Conservation (phyloP, 1,140 invertebrate species). For the Hormaphis cornu region DNA sequence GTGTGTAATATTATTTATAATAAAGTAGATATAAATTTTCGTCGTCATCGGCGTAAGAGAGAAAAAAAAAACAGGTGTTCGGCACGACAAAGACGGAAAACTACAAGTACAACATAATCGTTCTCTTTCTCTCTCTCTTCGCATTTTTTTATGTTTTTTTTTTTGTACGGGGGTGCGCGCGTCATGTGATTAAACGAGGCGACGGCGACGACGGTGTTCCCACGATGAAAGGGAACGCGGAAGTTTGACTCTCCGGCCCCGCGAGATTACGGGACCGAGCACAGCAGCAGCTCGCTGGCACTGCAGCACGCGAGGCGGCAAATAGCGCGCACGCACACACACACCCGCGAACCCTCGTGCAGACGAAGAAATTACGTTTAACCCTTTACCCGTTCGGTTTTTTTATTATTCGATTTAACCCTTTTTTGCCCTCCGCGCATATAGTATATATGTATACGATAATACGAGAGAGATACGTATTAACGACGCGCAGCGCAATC, state of each 20-base stretch:
- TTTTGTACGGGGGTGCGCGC: conserved; percentile 6
- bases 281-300: background rate
- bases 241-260: conserved; percentile 29
- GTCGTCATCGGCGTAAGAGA: too few species aligned
- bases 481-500: background rate
- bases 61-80: conserved; percentile 23
- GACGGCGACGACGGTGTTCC: conserved; percentile 2
- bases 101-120: background rate
- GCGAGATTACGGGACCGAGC: conserved; percentile 25
- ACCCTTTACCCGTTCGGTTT: conserved; percentile 23
- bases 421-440: conserved; percentile 11
- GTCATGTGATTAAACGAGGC: conserved; percentile 27
- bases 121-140: background rate
- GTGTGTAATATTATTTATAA: too few species aligned
- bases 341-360: conserved; percentile 17
- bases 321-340: conserved; percentile 15
- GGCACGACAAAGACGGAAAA: too few species aligned
- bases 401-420: conserved; percentile 19
- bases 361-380: conserved; percentile 31
- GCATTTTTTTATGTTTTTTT: background rate
- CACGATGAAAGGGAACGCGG: conserved; percentile 32
- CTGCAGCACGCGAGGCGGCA: background rate
- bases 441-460: background rate
- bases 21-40: too few species aligned
- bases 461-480: conserved; percentile 7